Conservation (phyloP, 2,888 invertebrate species). For the Fragum fragum region DNA sequence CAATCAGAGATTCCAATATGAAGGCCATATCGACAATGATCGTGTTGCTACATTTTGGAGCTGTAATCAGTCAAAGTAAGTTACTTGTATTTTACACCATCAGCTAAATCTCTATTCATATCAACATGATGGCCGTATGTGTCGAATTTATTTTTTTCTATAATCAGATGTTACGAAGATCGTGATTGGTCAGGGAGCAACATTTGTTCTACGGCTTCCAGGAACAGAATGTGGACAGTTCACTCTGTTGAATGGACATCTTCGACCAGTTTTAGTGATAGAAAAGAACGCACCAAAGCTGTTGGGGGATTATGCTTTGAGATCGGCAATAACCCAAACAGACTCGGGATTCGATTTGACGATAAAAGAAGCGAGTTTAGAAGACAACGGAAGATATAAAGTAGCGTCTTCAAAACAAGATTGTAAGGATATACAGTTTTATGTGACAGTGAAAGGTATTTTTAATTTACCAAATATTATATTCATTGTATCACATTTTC, state of each 20-base stretch:
- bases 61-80: too few species aligned
- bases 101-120: too few species aligned
- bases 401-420: neutral
- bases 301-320: slow-evolving; percentile 31
- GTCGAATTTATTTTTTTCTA: neutral
- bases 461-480: too few species aligned
- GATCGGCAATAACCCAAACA: neutral
- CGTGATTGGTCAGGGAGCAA: slow-evolving; percentile 2
- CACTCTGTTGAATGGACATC: slow-evolving; percentile 37
- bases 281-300: slow-evolving; percentile 38
- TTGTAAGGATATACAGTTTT: slow-evolving; percentile 28
- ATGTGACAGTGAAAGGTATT: slow-evolving; percentile 22
- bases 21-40: too few species aligned
- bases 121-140: too few species aligned
- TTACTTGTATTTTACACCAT: too few species aligned
- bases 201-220: slow-evolving; percentile 14
- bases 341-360: slow-evolving; percentile 32
- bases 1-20: too few species aligned
- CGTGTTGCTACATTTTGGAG: too few species aligned
- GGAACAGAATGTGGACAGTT: slow-evolving; percentile 46
- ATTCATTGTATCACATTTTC: too few species aligned
- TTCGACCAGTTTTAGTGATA: slow-evolving; percentile 42
- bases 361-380: slow-evolving; percentile 12
- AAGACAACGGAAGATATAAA: slow-evolving; percentile 20
- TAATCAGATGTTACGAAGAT: neutral